Evolutionary conservation across 2,888 invertebrate genomes (phyloP).

Genomic region (Scaptomyza parva): DNA sequence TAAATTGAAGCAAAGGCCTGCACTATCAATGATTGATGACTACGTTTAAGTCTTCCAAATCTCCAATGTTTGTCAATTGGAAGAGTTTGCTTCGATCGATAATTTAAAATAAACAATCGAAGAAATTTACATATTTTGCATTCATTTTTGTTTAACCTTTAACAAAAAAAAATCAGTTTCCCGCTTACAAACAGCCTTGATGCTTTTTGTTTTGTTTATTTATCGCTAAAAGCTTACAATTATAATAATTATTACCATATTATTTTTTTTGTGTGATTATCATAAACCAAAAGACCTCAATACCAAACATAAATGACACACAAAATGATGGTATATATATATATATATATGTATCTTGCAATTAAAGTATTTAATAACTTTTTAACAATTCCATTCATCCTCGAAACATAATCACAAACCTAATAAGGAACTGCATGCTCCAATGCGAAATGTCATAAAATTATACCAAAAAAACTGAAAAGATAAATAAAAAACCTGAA

Average conservation of each 20-base stretch:
- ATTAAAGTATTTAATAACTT: not conserved
- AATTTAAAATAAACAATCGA: too few relatives aligned
- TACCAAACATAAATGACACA: constrained; percentile 24
- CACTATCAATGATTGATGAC: too few relatives aligned
- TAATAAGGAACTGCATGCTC: constrained; percentile 53
- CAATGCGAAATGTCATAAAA: constrained; percentile 18
- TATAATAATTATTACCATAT: constrained; percentile 47
- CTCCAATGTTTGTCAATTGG: too few relatives aligned
- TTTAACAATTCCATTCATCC: constrained; percentile 11
- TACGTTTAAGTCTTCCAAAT: too few relatives aligned
- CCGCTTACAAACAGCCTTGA: constrained; percentile 33
- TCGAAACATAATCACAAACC: constrained; percentile 16
- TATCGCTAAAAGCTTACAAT: constrained; percentile 31
- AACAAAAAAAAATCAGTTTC: constrained; percentile 16
- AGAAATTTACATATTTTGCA: constrained; percentile 19
- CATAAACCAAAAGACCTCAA: constrained; percentile 30
- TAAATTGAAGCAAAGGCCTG: too few relatives aligned
- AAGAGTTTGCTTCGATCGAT: too few relatives aligned
- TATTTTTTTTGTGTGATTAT: constrained; percentile 32
- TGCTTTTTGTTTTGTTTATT: constrained; percentile 1
- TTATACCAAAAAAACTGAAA: too few relatives aligned
- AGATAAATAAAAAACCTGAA: constrained; percentile 31
- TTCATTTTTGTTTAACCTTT: constrained; percentile 15
- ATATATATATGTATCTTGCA: too few relatives aligned
- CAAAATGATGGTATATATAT: not conserved